phyloP scores from a whole-genome alignment of 2,113 vertebrate genomes.

The Bufo gargarizans region DNA sequence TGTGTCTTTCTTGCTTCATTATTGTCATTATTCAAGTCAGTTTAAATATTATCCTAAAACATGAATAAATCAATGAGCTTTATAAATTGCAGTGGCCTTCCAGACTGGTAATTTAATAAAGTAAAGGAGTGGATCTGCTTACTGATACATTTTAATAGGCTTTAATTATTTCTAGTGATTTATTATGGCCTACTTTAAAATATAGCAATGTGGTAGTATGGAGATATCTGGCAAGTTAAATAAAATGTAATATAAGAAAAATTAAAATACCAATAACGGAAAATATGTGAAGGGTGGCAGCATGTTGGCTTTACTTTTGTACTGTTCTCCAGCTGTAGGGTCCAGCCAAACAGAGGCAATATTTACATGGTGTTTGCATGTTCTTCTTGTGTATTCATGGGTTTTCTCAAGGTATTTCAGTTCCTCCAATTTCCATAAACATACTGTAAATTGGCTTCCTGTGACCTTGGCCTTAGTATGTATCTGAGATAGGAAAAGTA shows the following conservation, averaged over 20 bases:
- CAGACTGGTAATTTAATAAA: conserved; percentile 23
- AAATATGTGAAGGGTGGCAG: too few relatives aligned
- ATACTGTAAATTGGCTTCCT: too few relatives aligned
- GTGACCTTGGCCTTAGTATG: too few relatives aligned
- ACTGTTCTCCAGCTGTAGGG: too few relatives aligned
- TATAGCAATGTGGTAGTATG: not conserved
- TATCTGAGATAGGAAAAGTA: too few relatives aligned
- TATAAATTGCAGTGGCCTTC: conserved; percentile 12
- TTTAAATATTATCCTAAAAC: conserved; percentile 19
- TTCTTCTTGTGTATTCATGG: too few relatives aligned
- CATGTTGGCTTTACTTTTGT: too few relatives aligned
- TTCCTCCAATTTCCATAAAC: too few relatives aligned
- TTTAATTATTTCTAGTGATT: conserved; percentile 24
- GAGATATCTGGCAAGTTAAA: not conserved
- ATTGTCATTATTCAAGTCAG: not conserved
- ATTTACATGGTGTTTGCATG: too few relatives aligned
- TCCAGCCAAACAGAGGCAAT: too few relatives aligned
- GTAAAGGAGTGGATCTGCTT: not conserved
- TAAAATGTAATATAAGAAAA: not conserved
- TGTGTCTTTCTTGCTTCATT: conserved; percentile 16
- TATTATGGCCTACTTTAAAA: conserved; percentile 15
- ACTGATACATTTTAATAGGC: not conserved
- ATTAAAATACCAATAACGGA: too few relatives aligned
- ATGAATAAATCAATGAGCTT: conserved; percentile 37
- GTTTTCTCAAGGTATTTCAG: too few relatives aligned